Evolutionary conservation across 1,140 invertebrate species (phyloP), one percentile per base, ranked within the genome.

Genomic region (Tetraneura akinire): DNA sequence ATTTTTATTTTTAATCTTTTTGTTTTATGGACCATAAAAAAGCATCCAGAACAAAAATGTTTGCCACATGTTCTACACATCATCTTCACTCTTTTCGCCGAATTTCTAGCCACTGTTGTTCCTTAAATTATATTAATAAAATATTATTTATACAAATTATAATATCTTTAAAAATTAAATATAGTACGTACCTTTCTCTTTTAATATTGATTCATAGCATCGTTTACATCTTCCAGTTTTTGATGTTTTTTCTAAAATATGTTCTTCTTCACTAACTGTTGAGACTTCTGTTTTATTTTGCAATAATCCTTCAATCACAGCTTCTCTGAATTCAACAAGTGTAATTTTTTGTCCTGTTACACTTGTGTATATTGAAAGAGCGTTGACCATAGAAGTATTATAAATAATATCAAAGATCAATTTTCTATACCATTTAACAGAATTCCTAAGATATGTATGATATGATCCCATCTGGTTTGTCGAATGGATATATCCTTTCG

Each of bases 401-500:
- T 26, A 60, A 29, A 60, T 60, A 29, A 60, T 60, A 60, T 60
- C 57, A 14, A 60, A 60, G 3, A 60, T 60, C 26, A 60, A 8
- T 29, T 60, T 60, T 32, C 57, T 60, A 32, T 60, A 60, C 57
- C 57, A 29, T 60, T 60, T 60, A 26, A 60, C 14, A 60, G 57
- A 60, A 29, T 60, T 60, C 26, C 57, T 29, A 29, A 60, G 57
- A 32, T 26, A 60, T 3, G 57, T 29, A 32, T 60, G 57, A 60
- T 60, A 60, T 5, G 57, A 60, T 26, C 57, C 26, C 57, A 60
- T 60, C 16, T 60, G 57, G 14, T 26, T 14, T 14, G 57, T 60
- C 18, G 32, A 66, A 82, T 86, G 85, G 49, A 86, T 84, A 21
- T 82, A 83, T 26, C 82, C 81, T 84, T 86, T 86, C 23, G 83